These are phyloP conservation scores for Dryoscopus gambensis DNA, from an alignment of 2,113 vertebrate species.

Conservation along the genomic window DNA sequence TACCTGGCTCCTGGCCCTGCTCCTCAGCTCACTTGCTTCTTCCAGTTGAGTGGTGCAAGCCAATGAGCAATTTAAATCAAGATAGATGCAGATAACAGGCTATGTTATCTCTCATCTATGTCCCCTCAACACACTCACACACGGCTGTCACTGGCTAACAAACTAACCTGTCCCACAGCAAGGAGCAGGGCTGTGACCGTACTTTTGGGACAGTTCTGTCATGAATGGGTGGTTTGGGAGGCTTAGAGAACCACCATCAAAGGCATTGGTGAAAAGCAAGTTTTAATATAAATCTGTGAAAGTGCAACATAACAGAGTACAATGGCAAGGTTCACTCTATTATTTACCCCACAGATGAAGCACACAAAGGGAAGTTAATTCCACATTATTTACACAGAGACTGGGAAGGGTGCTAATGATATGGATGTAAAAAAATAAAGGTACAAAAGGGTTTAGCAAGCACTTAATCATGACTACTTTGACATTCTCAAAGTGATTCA, in stretches of 20 bases:
- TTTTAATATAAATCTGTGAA: background rate
- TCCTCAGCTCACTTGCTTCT: background rate
- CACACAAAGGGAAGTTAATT: background rate
- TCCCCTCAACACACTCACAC: background rate
- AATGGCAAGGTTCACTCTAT: background rate
- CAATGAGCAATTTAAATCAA: background rate
- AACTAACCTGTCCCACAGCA: background rate
- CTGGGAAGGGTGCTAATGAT: background rate
- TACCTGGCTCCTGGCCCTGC: background rate
- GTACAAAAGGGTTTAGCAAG: background rate
- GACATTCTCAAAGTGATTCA: background rate
- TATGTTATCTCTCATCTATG: too few species aligned
- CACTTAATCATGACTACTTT: background rate
- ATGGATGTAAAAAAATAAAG: background rate
- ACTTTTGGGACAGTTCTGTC: background rate
- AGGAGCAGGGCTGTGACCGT: background rate
- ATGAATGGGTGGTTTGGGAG: background rate
- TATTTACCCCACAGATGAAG: background rate
- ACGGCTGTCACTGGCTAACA: background rate
- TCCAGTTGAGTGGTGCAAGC: rapidly evolving
- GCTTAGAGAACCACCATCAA: background rate
- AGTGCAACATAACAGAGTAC: background rate
- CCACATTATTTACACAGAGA: background rate
- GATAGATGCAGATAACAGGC: background rate
- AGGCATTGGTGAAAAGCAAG: background rate